These are phyloP conservation scores for Tapirus terrestris DNA, from an alignment of 2,113 vertebrate genomes.

Conservation along the genomic window DNA sequence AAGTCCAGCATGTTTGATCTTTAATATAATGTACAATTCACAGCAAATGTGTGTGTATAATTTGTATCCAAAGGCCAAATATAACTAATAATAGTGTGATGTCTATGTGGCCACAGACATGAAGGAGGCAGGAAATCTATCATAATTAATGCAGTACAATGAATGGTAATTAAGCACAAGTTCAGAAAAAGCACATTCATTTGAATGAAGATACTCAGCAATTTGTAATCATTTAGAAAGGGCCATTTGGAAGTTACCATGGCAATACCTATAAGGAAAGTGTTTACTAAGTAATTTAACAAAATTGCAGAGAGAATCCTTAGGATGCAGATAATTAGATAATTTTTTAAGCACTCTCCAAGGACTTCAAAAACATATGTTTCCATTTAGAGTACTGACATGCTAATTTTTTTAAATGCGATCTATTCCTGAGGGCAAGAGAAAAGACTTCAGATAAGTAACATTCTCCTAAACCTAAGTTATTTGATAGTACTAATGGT, in stretches of 20 bases:
- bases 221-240: conserved; percentile 40
- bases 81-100: conserved; percentile 8
- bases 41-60: not conserved
- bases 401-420: not conserved
- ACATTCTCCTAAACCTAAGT: not conserved
- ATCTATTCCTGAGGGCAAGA: not conserved
- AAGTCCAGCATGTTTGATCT: not conserved
- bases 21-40: not conserved
- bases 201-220: conserved; percentile 4
- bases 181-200: conserved; percentile 49
- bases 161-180: conserved; percentile 32
- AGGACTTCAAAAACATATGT: not conserved
- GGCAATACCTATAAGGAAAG: not conserved
- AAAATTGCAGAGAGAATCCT: conserved; percentile 35
- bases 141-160: conserved; percentile 52
- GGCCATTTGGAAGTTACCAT: not conserved
- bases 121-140: conserved; percentile 34
- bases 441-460: not conserved
- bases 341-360: not conserved
- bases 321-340: conserved; percentile 40
- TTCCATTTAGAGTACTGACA: conserved; percentile 23
- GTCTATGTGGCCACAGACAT: not conserved
- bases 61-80: conserved; percentile 2
- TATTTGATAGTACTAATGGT: not conserved
- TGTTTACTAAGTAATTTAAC: conserved; percentile 58